Percentiles rank a stretch among this genome's conserved stretches.
Conservation (phyloP, 2,888 invertebrate species). For the Drosophila merina region DNA sequence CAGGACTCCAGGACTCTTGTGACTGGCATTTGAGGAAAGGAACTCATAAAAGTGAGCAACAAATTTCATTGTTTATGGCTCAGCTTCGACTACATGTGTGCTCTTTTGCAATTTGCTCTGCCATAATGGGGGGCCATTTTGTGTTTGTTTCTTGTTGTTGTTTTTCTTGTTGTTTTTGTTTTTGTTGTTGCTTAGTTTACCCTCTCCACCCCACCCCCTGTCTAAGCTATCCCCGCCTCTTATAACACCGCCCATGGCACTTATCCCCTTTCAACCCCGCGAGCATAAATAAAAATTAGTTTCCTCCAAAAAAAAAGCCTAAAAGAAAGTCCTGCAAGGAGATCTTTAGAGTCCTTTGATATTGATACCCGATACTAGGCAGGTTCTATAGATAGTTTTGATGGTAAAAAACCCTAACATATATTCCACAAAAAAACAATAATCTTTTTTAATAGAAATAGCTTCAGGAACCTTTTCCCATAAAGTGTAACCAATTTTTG, state of each 20-base stretch:
- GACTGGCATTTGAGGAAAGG: slow-evolving; percentile 49
- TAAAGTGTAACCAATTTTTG: not conserved
- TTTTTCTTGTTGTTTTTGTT: not conserved
- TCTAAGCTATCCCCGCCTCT: not conserved
- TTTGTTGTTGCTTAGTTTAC: not conserved
- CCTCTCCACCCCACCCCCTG: not conserved
- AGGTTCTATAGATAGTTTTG: too few relatives aligned
- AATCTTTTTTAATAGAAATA: too few relatives aligned
- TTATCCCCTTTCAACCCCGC: slow-evolving; percentile 4
- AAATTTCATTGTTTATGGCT: slow-evolving; percentile 72
- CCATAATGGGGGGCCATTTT: slow-evolving; percentile 45
- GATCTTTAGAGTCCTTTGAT: not conserved
- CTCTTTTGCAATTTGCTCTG: slow-evolving; percentile 43
- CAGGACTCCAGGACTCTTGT: slow-evolving; percentile 10
- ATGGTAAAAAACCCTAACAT: too few relatives aligned
- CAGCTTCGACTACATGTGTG: slow-evolving; percentile 24
- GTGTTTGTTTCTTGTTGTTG: slow-evolving; percentile 2
- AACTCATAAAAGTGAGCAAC: slow-evolving; percentile 76
- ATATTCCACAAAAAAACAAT: too few relatives aligned
- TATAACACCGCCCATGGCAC: not conserved
- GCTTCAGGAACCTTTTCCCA: not conserved
- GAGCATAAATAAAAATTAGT: slow-evolving; percentile 58
- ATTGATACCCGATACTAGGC: not conserved
- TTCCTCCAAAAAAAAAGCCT: slow-evolving; percentile 30
- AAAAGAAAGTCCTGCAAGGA: not conserved